Evolutionary conservation across 2,113 vertebrate genomes (phyloP), one percentile per base, ranked within the genome.

Genomic region (Ciconia maguari): DNA sequence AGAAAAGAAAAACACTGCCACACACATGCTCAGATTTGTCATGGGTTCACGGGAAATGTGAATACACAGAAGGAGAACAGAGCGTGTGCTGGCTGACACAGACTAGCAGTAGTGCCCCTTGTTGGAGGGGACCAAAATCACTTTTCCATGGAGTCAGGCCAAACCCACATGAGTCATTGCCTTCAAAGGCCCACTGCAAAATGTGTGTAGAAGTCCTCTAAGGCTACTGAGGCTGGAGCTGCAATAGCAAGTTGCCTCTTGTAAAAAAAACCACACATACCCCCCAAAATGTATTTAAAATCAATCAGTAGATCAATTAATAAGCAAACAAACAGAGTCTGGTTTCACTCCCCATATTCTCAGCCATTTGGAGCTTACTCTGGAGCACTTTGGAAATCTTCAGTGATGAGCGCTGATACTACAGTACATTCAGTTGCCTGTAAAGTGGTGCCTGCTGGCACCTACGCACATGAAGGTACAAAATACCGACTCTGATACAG

Each of bases 1-100:
- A 87, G 89, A 89, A 93, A 93, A 93, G 70, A 91, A 93, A 96
- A 96, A 96, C 71, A 95, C 42, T 71, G 70, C 94, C 94, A 97
- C 95, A 95, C 94, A 96, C 87, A 94, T 49, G 52, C 89, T 96
- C 58, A 87, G 78, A 93, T 93, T 91, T 95, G 78, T 87, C 77
- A 76, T 20, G 58, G 46, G 87, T 79, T 94, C 93, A 90, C 1
- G 3, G 85, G 87, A 89, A 94, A 58, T 68, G 66, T n/a, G 75
- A 83, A 66, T 44, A 77, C 30, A 51, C 46, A 90, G 76, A 80
- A 81, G 70, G 87, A 94, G 75, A 93, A 92, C 62, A 66, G 70
- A 94, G 60, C 0, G 0, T 70, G 71, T 77, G 94, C 71, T 93
- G 82, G 89, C 91, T 85, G 89, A 85, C 72, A 89, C 24, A 65